Evolutionary conservation across 2,113 vertebrate genomes (phyloP).

Genomic region (Paedocypris sp.): DNA sequence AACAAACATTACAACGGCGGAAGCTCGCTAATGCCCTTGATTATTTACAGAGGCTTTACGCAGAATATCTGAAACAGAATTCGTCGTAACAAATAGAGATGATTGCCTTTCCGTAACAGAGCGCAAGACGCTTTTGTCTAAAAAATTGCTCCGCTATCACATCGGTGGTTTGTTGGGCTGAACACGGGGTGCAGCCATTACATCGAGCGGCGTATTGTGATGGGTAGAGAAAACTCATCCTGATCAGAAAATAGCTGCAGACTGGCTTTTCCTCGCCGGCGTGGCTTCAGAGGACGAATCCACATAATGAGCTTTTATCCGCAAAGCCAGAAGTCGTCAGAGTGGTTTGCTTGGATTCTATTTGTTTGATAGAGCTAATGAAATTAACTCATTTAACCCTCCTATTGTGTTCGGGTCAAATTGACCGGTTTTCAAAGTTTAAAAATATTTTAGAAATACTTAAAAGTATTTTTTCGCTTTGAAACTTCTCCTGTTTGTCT

Average conservation of each 20-base stretch:
- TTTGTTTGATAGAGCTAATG: no score
- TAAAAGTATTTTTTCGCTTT: no score
- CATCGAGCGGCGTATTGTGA: constrained; percentile 13
- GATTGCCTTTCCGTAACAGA: constrained; percentile 7
- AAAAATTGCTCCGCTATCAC: constrained; percentile 23
- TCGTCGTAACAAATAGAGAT: constrained; percentile 14
- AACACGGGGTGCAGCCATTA: constrained; percentile 19
- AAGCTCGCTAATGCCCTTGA: constrained; percentile 3
- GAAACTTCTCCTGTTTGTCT: no score
- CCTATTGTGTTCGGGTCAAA: no score
- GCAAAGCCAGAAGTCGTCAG: neutral
- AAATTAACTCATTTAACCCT: no score
- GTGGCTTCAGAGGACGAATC: neutral
- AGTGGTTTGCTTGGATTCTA: no score
- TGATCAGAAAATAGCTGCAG: neutral
- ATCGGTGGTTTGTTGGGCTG: constrained; percentile 18
- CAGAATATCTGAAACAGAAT: constrained; percentile 3
- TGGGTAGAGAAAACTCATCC: neutral
- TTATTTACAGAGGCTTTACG: constrained; percentile 2
- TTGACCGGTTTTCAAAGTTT: no score
- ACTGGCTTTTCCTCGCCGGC: neutral
- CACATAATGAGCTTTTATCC: neutral
- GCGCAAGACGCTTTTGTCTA: constrained; percentile 10
- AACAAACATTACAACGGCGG: constrained; percentile 9
- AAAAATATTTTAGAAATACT: no score